These are phyloP conservation scores for Reinhardtius hippoglossoides DNA, from an alignment of 2,113 vertebrate species.

Conservation along the genomic window DNA sequence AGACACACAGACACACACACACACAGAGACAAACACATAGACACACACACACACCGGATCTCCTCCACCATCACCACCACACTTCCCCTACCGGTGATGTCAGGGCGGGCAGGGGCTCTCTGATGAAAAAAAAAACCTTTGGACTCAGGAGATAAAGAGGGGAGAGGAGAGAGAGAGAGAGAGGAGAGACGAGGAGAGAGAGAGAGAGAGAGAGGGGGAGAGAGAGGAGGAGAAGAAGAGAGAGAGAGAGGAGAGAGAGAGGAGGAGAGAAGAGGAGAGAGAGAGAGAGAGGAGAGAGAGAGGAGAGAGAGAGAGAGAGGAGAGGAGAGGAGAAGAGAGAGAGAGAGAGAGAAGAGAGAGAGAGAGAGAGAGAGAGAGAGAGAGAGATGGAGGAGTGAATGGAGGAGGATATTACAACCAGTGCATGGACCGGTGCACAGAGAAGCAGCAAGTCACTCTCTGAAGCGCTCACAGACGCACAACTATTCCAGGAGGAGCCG, in stretches of 20 bases:
- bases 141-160: slow-evolving; percentile 55
- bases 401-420: slow-evolving; percentile 73
- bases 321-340: neutral
- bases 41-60: neutral
- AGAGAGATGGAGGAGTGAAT: slow-evolving; percentile 62
- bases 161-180: neutral
- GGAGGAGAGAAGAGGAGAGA: slow-evolving; percentile 68
- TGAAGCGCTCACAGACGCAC: slow-evolving; percentile 60
- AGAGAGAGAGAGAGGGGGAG: slow-evolving; percentile 45
- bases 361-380: slow-evolving; percentile 49
- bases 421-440: slow-evolving; percentile 70
- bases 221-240: slow-evolving; percentile 43
- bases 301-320: neutral
- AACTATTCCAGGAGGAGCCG: slow-evolving; percentile 63
- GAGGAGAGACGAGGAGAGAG: neutral
- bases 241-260: slow-evolving; percentile 48
- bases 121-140: slow-evolving; percentile 70
- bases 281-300: neutral
- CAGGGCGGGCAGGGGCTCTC: slow-evolving; percentile 74
- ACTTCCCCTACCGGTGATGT: slow-evolving; percentile 77
- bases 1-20: neutral
- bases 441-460: slow-evolving; percentile 64
- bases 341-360: slow-evolving; percentile 46
- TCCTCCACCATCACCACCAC: slow-evolving; percentile 17
- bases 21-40: neutral